Base-by-base conservation (phyloP, 2,113 vertebrate species). In the Petromus typicus region DNA sequence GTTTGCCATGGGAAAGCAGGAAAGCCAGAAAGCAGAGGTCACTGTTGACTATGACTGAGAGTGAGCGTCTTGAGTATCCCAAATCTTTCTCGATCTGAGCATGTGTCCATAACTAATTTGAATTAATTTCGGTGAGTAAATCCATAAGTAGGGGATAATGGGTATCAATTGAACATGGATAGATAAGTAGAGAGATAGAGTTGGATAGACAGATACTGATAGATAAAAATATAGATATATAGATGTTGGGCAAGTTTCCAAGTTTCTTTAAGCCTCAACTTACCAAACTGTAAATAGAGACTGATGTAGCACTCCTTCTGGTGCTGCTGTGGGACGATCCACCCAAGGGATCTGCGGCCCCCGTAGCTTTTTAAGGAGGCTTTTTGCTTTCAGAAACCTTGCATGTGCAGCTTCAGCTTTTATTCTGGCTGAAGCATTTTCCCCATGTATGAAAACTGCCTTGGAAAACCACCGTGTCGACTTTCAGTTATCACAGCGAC, bases 291-390 rank as follows among this genome's bases (percentile, higher is more conserved):
- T 67, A 45, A 59, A n/a, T 63, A 59, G 61, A 80, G 66, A 54
- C 76, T 56, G 56, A n/a, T 45, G 43, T 45, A 43, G n/a, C 16
- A 69, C 32, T 56, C 76, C 34, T 45, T 76, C 43, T n/a, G 16
- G 43, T 5, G 7, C 37, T 67, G 9, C 27, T 69, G 18, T 40
- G 71, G 80, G 37, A 10, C 54, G 40, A 75, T 40, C 13, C 5
- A 16, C 1, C 0, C 9, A 12, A 48, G 30, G 23, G 18, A 3
- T 1, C 23, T 3, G 2, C 1, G 43, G 83, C 32, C 0, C 7
- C 2, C 37, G 48, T 30, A 32, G 5, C 6, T 57, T 73, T 79
- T 20, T 37, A 63, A 85, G 66, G 78, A n/a, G 54, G 4, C 32
- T 75, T 27, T 16, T 54, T 83, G 90, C 86, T 56, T 66, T 23